Conservation (phyloP, 1,140 invertebrate species). For the Sarcophaga peregrina region DNA sequence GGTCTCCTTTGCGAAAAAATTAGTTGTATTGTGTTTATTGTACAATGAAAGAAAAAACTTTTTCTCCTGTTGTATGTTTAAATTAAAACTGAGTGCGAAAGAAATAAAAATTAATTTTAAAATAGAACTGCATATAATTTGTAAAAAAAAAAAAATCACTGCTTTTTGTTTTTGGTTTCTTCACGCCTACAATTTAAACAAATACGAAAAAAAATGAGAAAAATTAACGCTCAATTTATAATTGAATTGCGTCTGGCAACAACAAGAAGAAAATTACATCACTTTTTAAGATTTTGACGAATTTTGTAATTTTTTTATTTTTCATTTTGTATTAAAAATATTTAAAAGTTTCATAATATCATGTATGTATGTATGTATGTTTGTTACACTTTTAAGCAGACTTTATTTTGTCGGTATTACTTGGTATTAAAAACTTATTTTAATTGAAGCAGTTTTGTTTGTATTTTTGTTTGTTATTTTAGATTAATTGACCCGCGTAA, state of each 20-base stretch:
- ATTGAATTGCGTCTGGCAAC: neutral
- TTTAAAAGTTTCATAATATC: neutral
- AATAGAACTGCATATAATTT: neutral
- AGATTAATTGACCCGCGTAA: slow-evolving; percentile 7
- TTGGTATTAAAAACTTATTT: neutral
- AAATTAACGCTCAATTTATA: neutral
- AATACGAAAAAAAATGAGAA: neutral
- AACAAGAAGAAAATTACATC: slow-evolving; percentile 21
- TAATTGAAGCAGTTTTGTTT: neutral
- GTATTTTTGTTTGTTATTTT: neutral
- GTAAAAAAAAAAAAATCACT: too few relatives aligned
- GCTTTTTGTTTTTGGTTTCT: too few relatives aligned
- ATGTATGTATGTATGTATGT: too few relatives aligned
- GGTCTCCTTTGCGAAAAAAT: too few relatives aligned
- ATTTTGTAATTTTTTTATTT: neutral
- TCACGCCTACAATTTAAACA: too few relatives aligned
- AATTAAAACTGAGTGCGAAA: neutral
- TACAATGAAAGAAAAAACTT: too few relatives aligned
- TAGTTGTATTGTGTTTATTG: too few relatives aligned
- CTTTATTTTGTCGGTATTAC: neutral
- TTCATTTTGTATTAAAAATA: neutral
- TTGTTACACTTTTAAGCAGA: too few relatives aligned
- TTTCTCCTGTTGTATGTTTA: too few relatives aligned
- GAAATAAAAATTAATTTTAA: neutral
- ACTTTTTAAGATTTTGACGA: neutral